Evolutionary conservation across 2,797 vertebrate species (phyloP).

Genomic region (Cheirogaleus major): DNA sequence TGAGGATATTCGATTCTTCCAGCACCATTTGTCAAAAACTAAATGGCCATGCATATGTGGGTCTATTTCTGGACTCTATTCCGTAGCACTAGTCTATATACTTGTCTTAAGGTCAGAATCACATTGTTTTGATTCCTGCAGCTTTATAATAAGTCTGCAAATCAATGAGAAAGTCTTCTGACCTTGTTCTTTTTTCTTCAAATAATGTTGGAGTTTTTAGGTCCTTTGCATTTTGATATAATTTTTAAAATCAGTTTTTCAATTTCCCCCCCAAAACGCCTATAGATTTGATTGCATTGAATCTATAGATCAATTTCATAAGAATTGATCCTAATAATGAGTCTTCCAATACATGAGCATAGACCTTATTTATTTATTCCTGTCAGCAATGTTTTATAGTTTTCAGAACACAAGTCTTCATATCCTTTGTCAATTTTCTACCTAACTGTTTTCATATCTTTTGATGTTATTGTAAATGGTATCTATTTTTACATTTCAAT

Average conservation of each 20-base stretch:
- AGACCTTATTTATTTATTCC: neutral
- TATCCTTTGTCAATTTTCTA: neutral
- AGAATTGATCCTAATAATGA: neutral
- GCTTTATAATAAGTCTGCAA: neutral
- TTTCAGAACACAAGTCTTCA: neutral
- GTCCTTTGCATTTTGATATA: slow-evolving; percentile 2
- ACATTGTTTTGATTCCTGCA: neutral
- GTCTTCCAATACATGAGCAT: neutral
- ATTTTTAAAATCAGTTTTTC: neutral
- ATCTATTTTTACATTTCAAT: neutral
- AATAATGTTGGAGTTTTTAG: neutral
- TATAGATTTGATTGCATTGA: neutral
- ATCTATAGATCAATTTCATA: neutral
- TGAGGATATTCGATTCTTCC: neutral
- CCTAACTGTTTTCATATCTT: neutral
- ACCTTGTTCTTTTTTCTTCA: neutral
- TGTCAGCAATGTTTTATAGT: neutral
- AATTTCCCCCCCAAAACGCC: neutral
- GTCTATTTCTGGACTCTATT: neutral
- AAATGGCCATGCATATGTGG: neutral
- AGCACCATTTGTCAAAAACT: neutral
- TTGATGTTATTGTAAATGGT: neutral
- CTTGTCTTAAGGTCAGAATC: neutral
- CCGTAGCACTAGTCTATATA: neutral
- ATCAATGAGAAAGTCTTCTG: neutral